Conservation (phyloP, 2,888 invertebrate species). For the Drosophila austrosaltans region DNA sequence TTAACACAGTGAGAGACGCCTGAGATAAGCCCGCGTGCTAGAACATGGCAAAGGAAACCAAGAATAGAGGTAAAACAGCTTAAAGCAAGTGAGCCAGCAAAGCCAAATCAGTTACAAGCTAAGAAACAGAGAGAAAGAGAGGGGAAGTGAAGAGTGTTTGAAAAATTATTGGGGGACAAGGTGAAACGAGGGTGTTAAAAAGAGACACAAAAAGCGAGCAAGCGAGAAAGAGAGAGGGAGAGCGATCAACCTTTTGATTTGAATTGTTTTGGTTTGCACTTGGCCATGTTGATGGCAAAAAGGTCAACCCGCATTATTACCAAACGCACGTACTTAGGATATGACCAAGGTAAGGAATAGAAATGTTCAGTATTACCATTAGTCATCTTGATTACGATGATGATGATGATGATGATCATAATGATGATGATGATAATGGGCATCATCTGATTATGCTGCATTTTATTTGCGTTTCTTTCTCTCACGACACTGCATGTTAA, state of each 20-base stretch:
- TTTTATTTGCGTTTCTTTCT: slow-evolving; percentile 43
- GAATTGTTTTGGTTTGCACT: slow-evolving; percentile 29
- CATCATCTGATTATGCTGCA: slow-evolving; percentile 63
- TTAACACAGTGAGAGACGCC: slow-evolving; percentile 32
- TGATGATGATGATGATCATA: slow-evolving; percentile 29
- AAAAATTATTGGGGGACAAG: slow-evolving; percentile 51
- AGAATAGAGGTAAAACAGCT: slow-evolving; percentile 16
- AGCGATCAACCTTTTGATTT: slow-evolving; percentile 24
- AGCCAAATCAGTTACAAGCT: slow-evolving; percentile 1
- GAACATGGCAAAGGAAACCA: slow-evolving; percentile 9
- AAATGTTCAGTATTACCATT: slow-evolving; percentile 40
- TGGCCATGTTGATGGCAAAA: slow-evolving; percentile 38
- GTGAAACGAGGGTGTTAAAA: slow-evolving; percentile 8
- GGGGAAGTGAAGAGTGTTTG: slow-evolving; percentile 47
- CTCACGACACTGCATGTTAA: slow-evolving; percentile 57
- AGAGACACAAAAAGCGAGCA: background rate
- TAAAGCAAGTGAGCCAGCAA: slow-evolving; percentile 8
- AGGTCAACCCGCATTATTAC: slow-evolving; percentile 31
- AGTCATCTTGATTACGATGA: slow-evolving; percentile 29
- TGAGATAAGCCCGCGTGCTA: slow-evolving; percentile 4
- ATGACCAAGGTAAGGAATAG: slow-evolving; percentile 11
- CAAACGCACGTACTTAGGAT: slow-evolving; percentile 41
- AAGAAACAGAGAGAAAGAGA: background rate
- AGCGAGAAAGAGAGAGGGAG: slow-evolving; percentile 10
- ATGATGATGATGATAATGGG: slow-evolving; percentile 28